Evolutionary conservation across 2,797 vertebrate genomes (phyloP).

Genomic region (Phyllotis vaccarum): DNA sequence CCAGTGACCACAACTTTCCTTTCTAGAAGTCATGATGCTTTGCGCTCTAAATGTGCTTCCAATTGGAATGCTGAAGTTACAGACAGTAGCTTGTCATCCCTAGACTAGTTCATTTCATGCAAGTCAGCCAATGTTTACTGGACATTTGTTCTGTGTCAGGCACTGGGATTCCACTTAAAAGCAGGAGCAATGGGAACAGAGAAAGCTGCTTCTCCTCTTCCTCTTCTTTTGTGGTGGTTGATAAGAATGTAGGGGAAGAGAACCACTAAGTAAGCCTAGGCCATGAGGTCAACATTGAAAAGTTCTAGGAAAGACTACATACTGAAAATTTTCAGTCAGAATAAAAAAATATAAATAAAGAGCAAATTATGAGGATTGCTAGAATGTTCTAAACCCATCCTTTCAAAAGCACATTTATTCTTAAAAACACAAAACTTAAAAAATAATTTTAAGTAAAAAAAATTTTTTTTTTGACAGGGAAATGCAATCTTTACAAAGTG

Average conservation of each 20-base stretch:
- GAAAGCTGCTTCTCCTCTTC: not conserved
- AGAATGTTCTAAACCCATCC: slow-evolving; percentile 24
- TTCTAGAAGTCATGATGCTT: not conserved
- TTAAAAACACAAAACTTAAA: slow-evolving; percentile 52
- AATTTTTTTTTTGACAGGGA: slow-evolving; percentile 44
- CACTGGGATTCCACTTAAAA: not conserved
- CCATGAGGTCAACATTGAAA: not conserved
- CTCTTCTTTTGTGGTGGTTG: not conserved
- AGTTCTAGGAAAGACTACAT: slow-evolving; percentile 15
- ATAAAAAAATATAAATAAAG: slow-evolving; percentile 13
- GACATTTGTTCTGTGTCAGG: not conserved
- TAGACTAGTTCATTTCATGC: slow-evolving; percentile 8
- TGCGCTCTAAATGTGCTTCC: slow-evolving; percentile 50
- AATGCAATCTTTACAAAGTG: slow-evolving; percentile 33
- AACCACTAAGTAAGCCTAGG: not conserved
- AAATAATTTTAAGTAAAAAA: slow-evolving; percentile 12
- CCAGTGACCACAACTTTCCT: not conserved
- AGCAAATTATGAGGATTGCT: slow-evolving; percentile 36
- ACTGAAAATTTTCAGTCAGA: slow-evolving; percentile 48
- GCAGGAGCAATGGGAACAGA: not conserved
- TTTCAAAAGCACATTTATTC: slow-evolving; percentile 32
- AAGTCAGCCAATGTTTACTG: not conserved
- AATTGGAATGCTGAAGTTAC: slow-evolving; percentile 55
- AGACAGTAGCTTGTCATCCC: slow-evolving; percentile 44
- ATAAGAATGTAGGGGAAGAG: slow-evolving; percentile 11